Conservation (phyloP, 1,140 invertebrate genomes). For the Cepaea nemoralis region DNA sequence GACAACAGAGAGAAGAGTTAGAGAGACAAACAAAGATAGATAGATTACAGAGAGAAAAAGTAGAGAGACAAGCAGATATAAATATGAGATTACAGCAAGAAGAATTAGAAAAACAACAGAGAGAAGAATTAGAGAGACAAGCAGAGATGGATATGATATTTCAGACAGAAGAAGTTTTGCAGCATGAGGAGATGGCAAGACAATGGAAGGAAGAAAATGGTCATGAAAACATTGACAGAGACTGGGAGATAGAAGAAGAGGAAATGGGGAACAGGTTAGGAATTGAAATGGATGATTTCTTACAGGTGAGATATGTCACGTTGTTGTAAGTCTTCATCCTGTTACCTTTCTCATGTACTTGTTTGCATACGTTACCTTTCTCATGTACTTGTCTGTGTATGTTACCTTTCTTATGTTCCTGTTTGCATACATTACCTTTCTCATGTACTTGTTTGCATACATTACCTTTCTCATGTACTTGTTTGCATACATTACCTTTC, state of each 20-base stretch:
- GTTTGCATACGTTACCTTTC: too few species aligned
- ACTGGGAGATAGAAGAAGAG: conserved; percentile 42
- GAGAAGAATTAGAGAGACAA: conserved; percentile 18
- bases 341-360: too few species aligned
- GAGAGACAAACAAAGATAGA: neutral
- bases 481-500: too few species aligned
- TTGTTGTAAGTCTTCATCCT: too few species aligned
- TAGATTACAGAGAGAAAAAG: neutral
- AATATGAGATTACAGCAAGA: neutral
- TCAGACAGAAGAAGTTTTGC: neutral
- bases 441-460: too few species aligned
- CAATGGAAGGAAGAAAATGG: conserved; percentile 2
- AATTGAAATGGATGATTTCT: conserved; percentile 33
- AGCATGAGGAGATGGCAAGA: neutral
- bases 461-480: too few species aligned
- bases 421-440: too few species aligned
- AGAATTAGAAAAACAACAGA: neutral
- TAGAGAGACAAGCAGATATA: conserved; percentile 18
- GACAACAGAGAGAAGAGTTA: neutral
- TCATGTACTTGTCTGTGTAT: too few species aligned
- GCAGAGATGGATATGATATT: neutral
- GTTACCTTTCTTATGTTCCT: too few species aligned
- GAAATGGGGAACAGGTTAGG: conserved; percentile 1
- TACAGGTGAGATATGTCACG: conserved; percentile 27
- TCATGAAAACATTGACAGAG: neutral